Base-by-base conservation (phyloP, 2,888 invertebrate species). In the Palloptera scutellata region DNA sequence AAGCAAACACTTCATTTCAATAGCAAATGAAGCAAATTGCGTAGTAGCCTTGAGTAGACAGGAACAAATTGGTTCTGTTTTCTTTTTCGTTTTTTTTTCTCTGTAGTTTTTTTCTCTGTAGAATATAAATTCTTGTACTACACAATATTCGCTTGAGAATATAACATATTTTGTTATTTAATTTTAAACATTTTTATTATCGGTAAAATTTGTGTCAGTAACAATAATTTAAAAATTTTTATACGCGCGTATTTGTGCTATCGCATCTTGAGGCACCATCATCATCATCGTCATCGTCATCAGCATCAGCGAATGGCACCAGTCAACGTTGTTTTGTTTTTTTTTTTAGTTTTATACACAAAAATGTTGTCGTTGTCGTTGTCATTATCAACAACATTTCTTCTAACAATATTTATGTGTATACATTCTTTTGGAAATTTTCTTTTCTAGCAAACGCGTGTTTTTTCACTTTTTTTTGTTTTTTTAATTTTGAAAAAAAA, bases 11-110 rank as follows among this genome's bases (percentile, higher is more conserved):
- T n/a, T 30, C 6, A 30, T 30, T 30, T 30, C 30, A 30, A 30
- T 30, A 30, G 51, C 15, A 48, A n/a, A 48, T 13, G 15, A 48
- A 48, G 15, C 15, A 51, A 61, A 61, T 51, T 61, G 61, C 61
- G 61, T 61, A 51, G 48, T 52, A 61, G 61, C 61, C 61, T 61
- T 61, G 51, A 61, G 43, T 60, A 17, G 13, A 30, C 15, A 15
- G 51, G 6, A 48, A 48, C 51, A 48, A 48, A 13, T n/a, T 48
- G 2, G 13, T 15, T 48, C 51, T n/a, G 15, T n/a, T n/a, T n/a
- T 48, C 2, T 48, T 48, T 13, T 15, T 8, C 6, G 1, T n/a
- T n/a, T n/a, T n/a, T 48, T 8, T 48, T 4, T 30, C 6, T 30
- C 6, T 15, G 2, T 48, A 4, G 13, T 48, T n/a, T 48, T 8